Evolutionary conservation across 2,888 invertebrate species (phyloP).

Genomic region (Chrysodeixis includens): DNA sequence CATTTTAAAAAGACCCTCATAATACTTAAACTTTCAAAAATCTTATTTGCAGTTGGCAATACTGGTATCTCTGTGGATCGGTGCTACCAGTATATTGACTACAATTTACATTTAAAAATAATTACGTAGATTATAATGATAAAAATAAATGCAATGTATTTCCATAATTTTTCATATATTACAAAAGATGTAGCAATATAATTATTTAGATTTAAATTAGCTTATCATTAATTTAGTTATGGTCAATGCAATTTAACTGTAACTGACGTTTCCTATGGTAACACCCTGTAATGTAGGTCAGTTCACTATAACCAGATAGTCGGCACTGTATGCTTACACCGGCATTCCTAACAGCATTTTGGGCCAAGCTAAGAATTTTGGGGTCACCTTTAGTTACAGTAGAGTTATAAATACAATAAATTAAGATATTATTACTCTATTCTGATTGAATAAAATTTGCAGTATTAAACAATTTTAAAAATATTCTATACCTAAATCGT

Average conservation of each 20-base stretch:
- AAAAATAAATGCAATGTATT: conserved; percentile 39
- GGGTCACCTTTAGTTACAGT: conserved; percentile 57
- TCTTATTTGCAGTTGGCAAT: neutral
- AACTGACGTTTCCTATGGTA: conserved; percentile 18
- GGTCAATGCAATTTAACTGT: conserved; percentile 45
- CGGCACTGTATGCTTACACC: conserved; percentile 68
- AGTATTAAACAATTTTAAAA: conserved; percentile 39
- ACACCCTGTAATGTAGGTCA: conserved; percentile 51
- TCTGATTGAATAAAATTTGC: conserved; percentile 52
- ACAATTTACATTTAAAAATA: conserved; percentile 29
- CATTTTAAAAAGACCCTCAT: conserved; percentile 16
- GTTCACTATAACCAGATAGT: conserved; percentile 51
- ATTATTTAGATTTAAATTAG: conserved; percentile 60
- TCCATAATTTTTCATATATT: conserved; percentile 42
- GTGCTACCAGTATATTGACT: conserved; percentile 33
- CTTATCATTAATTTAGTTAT: conserved; percentile 50
- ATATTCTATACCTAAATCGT: conserved; percentile 19
- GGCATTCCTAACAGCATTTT: conserved; percentile 77
- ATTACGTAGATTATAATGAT: conserved; percentile 28
- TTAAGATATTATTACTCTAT: conserved; percentile 66
- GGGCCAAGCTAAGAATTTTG: conserved; percentile 64
- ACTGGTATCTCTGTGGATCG: conserved; percentile 13
- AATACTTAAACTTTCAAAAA: neutral
- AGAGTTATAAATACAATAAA: conserved; percentile 50
- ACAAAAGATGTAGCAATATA: conserved; percentile 62